Percentiles rank a stretch among this genome's conserved stretches.
These are phyloP conservation scores for Poecile montanus DNA, from an alignment of 2,797 vertebrate genomes.

Conservation along the genomic window DNA sequence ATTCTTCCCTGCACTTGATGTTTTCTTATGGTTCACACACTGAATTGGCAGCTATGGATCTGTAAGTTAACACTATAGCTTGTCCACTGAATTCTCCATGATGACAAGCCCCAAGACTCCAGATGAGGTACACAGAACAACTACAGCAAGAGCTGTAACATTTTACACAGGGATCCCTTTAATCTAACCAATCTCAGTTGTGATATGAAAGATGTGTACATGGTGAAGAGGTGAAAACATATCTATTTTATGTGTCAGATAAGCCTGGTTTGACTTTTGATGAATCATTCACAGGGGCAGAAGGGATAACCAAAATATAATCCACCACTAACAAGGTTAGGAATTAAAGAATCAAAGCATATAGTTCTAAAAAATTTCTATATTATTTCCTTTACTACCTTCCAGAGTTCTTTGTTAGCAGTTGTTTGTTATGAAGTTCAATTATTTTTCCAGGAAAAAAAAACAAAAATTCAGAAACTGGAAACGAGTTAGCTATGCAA, in stretches of 20 bases:
- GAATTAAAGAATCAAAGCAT: background rate
- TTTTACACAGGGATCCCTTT: background rate
- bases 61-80: background rate
- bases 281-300: rapidly evolving
- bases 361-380: background rate
- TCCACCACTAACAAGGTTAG: background rate
- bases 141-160: background rate
- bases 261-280: background rate
- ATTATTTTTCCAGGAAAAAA: background rate
- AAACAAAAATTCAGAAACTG: background rate
- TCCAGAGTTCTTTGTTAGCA: background rate
- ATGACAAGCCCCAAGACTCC: background rate
- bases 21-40: background rate
- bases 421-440: background rate
- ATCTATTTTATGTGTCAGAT: background rate
- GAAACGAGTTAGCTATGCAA: background rate
- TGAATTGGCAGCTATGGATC: background rate
- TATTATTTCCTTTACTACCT: background rate
- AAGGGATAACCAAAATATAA: background rate
- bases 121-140: background rate
- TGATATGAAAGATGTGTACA: rapidly evolving
- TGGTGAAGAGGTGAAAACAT: background rate
- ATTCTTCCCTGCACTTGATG: background rate
- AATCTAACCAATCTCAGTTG: background rate
- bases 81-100: background rate